Evolutionary conservation across 2,113 vertebrate genomes (phyloP).

Genomic region (Pycnonotus jocosus): DNA sequence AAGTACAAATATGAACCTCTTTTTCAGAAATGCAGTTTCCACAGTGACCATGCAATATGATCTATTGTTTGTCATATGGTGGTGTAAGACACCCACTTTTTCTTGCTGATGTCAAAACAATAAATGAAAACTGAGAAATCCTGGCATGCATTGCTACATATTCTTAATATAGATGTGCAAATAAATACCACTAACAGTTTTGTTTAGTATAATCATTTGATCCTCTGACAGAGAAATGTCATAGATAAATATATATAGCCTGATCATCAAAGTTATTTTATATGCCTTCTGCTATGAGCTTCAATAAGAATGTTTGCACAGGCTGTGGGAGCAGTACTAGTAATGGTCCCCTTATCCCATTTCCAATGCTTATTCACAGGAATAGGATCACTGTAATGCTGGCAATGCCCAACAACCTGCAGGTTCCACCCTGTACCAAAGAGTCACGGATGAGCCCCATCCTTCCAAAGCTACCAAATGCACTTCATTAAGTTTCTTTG

Average conservation of each 20-base stretch:
- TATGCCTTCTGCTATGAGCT: neutral
- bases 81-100: neutral
- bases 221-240: neutral
- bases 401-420: neutral
- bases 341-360: neutral
- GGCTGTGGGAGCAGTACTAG: neutral
- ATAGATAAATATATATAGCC: neutral
- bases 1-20: neutral
- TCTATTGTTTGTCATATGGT: neutral
- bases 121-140: neutral
- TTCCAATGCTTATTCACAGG: neutral
- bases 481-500: neutral
- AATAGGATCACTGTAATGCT: neutral
- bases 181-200: neutral
- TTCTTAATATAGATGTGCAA: neutral
- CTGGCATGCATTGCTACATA: neutral
- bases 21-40: neutral
- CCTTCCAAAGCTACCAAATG: neutral
- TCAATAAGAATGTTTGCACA: neutral
- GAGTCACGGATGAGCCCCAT: neutral
- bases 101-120: constrained; percentile 9
- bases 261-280: neutral
- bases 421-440: neutral
- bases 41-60: neutral
- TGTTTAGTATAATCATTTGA: neutral